These are phyloP conservation scores for Cephus rjabovi DNA, from an alignment of 2,888 invertebrate species.

Conservation along the genomic window DNA sequence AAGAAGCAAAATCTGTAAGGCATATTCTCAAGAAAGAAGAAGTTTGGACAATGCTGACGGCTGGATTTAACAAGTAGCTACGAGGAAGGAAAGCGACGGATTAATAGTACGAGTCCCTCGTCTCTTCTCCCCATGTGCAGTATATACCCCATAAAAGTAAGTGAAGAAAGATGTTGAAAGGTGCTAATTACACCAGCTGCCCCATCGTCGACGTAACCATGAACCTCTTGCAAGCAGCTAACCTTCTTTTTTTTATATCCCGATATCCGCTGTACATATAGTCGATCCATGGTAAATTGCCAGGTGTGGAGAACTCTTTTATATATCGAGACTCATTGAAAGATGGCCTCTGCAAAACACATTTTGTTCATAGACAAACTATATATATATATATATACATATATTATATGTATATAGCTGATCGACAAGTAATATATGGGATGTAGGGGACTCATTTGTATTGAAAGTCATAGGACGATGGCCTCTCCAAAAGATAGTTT, in stretches of 20 bases:
- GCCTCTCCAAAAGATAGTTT: not conserved
- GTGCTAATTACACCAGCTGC: conserved; percentile 18
- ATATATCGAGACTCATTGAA: not conserved
- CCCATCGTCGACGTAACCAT: not conserved
- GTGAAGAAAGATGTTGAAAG: conserved; percentile 24
- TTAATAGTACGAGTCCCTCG: conserved; percentile 5
- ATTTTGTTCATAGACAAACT: no score
- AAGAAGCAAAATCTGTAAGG: not conserved
- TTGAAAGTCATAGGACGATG: no score
- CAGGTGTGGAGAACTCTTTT: not conserved
- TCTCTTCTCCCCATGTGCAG: conserved; percentile 4
- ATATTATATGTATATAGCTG: no score
- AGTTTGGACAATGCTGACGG: not conserved
- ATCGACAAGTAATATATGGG: no score
- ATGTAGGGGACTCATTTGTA: no score
- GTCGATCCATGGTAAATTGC: not conserved
- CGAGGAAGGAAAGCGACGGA: conserved; percentile 14
- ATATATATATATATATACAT: no score
- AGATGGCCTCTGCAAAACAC: no score
- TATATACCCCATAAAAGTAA: conserved; percentile 17
- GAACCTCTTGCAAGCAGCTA: not conserved
- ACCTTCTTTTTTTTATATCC: not conserved
- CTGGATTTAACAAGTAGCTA: conserved; percentile 17
- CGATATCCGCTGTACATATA: not conserved
- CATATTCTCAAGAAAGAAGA: not conserved